Percentiles rank a stretch among this genome's conserved stretches.
These are phyloP conservation scores for Serranus cabrilla DNA, from an alignment of 2,797 vertebrate species.

Conservation along the genomic window DNA sequence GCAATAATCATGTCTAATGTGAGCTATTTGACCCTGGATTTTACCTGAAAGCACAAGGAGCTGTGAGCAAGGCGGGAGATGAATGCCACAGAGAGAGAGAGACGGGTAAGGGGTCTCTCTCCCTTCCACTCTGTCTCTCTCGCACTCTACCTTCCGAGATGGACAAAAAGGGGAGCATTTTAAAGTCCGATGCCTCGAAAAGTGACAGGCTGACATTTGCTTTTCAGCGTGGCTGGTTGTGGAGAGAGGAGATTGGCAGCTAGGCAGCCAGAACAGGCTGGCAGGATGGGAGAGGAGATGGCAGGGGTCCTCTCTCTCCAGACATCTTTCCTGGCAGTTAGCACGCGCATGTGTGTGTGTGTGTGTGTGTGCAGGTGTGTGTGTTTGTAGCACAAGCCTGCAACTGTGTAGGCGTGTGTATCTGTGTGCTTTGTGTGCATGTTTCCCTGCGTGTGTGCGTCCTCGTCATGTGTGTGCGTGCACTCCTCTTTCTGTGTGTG, in stretches of 20 bases:
- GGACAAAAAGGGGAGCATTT: conserved; percentile 69
- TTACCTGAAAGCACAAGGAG: conserved; percentile 61
- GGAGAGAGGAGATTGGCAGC: conserved; percentile 80
- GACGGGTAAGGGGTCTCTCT: conserved; percentile 48
- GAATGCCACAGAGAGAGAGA: conserved; percentile 51
- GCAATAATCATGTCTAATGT: conserved; percentile 75
- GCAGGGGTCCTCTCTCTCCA: conserved; percentile 80
- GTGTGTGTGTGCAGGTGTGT: conserved; percentile 25
- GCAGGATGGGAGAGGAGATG: conserved; percentile 80
- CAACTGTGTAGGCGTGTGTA: conserved; percentile 63
- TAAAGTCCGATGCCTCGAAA: conserved; percentile 77
- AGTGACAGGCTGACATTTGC: conserved; percentile 85
- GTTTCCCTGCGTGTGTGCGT: conserved; percentile 25
- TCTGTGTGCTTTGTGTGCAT: conserved; percentile 50
- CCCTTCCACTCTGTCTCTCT: not conserved
- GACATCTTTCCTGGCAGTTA: conserved; percentile 78
- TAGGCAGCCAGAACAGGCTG: conserved; percentile 77
- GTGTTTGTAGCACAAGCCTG: conserved; percentile 47
- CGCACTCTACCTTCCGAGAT: conserved; percentile 54
- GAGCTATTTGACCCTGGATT: conserved; percentile 69
- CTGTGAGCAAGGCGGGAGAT: conserved; percentile 32
- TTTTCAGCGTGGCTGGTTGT: conserved; percentile 77
- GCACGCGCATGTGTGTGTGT: conserved; percentile 26
- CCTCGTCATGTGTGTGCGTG: conserved; percentile 38
- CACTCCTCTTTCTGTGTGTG: conserved; percentile 52